These are phyloP conservation scores for Petrocephalus sullivani DNA, from an alignment of 2,797 vertebrate genomes.

Conservation along the genomic window DNA sequence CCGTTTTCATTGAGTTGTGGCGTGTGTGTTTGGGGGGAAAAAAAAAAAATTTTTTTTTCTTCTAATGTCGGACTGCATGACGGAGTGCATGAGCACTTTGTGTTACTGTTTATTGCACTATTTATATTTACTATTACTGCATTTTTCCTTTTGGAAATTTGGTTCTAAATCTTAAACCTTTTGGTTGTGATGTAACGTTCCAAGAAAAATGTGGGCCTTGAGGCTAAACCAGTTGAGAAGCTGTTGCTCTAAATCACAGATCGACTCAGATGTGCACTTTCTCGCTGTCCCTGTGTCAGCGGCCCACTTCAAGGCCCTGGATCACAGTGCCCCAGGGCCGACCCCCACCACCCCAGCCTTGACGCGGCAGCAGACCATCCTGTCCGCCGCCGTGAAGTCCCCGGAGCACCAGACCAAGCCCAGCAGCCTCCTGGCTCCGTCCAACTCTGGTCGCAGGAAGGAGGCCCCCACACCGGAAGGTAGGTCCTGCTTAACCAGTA, in stretches of 20 bases:
- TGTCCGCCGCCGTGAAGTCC: conserved; percentile 90
- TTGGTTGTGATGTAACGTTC: not conserved
- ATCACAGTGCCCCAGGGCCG: conserved; percentile 61
- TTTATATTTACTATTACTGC: not conserved
- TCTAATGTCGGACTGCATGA: too few relatives aligned
- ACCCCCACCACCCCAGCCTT: conserved; percentile 71
- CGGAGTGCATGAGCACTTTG: not conserved
- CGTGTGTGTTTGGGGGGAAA: not conserved
- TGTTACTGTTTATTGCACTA: not conserved
- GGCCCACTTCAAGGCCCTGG: conserved; percentile 84
- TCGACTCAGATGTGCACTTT: not conserved
- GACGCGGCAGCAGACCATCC: conserved; percentile 89
- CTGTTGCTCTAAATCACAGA: not conserved
- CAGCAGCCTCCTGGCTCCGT: conserved; percentile 72
- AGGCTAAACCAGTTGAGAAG: not conserved
- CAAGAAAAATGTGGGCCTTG: not conserved
- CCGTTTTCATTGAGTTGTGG: not conserved
- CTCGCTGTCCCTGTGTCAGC: conserved; percentile 52
- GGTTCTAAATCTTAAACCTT: not conserved
- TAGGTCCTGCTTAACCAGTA: conserved; percentile 42
- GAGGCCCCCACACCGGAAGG: conserved; percentile 85
- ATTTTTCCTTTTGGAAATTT: not conserved
- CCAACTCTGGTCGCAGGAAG: conserved; percentile 84
- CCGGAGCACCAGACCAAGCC: conserved; percentile 91
- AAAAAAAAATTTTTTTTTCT: too few relatives aligned